Evolutionary conservation across 2,888 invertebrate genomes (phyloP).

Genomic region (Meliscaeva auricollis): DNA sequence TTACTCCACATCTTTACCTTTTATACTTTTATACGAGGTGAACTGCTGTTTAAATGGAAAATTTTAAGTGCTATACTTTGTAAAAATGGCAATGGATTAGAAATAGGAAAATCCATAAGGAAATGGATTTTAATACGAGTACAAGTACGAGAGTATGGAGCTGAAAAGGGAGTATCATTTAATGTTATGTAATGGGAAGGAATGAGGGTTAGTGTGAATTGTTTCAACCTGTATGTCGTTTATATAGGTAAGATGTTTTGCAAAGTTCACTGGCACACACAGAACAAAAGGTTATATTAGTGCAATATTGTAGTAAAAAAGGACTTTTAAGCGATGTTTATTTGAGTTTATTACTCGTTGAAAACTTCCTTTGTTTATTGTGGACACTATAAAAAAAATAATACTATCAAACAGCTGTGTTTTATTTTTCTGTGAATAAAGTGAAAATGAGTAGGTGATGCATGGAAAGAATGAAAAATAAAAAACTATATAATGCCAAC

Average conservation of each 20-base stretch:
- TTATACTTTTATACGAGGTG: neutral
- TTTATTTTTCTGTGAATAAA: too few species aligned
- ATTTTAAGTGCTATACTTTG: conserved; percentile 68
- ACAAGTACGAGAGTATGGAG: conserved; percentile 16
- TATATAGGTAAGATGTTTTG: neutral
- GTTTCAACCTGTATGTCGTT: neutral
- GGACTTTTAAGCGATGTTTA: neutral
- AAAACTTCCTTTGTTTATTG: neutral
- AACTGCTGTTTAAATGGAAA: conserved; percentile 56
- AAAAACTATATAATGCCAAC: too few species aligned
- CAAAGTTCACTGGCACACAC: conserved; percentile 7
- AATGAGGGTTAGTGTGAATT: conserved; percentile 1
- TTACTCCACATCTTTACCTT: conserved; percentile 38
- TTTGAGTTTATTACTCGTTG: neutral
- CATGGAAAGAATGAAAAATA: too few species aligned
- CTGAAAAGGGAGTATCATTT: conserved; percentile 15
- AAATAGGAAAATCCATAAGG: conserved; percentile 62
- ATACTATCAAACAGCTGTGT: too few species aligned
- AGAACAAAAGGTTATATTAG: neutral
- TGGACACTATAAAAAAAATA: neutral
- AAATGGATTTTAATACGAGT: conserved; percentile 51
- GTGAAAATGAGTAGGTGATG: too few species aligned
- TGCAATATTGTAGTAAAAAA: too few species aligned
- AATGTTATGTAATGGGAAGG: neutral
- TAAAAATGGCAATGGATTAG: conserved; percentile 64